Percentiles rank a stretch among this genome's conserved stretches.
Conservation (phyloP, 2,797 vertebrate genomes). For the Clarias platycephalus region DNA sequence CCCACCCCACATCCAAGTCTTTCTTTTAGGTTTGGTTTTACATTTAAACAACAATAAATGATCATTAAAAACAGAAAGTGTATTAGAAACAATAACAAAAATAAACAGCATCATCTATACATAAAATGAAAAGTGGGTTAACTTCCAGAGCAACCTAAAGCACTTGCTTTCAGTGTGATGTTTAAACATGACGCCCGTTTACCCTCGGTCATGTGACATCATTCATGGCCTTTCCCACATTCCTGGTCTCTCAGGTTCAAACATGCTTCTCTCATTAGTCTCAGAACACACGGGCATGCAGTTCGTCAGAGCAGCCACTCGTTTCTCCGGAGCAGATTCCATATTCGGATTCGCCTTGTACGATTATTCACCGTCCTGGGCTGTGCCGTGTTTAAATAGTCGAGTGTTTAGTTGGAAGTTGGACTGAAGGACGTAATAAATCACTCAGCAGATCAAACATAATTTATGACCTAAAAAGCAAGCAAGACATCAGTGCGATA, state of each 20-base stretch:
- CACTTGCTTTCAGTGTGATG: neutral
- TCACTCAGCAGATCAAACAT: too few species aligned
- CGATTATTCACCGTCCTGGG: neutral
- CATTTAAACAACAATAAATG: too few species aligned
- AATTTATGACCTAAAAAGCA: neutral
- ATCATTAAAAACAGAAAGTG: neutral
- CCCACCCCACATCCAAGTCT: too few species aligned
- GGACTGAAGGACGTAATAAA: neutral
- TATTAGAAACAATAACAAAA: neutral
- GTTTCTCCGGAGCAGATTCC: too few species aligned
- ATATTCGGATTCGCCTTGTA: neutral
- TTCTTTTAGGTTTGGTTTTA: too few species aligned
- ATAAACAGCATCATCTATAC: too few species aligned
- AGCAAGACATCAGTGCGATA: neutral
- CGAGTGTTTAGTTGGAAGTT: neutral
- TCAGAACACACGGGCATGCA: neutral
- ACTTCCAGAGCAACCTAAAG: neutral
- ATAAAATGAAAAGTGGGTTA: neutral
- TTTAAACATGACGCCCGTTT: neutral
- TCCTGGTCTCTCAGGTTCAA: constrained; percentile 48
- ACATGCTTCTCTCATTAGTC: constrained; percentile 44
- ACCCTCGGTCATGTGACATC: constrained; percentile 36
- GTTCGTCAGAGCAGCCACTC: neutral
- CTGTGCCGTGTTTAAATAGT: neutral
- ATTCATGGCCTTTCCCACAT: constrained; percentile 42